Evolutionary conservation across 2,888 invertebrate genomes (phyloP).

Genomic region (Euzetes globulus): DNA sequence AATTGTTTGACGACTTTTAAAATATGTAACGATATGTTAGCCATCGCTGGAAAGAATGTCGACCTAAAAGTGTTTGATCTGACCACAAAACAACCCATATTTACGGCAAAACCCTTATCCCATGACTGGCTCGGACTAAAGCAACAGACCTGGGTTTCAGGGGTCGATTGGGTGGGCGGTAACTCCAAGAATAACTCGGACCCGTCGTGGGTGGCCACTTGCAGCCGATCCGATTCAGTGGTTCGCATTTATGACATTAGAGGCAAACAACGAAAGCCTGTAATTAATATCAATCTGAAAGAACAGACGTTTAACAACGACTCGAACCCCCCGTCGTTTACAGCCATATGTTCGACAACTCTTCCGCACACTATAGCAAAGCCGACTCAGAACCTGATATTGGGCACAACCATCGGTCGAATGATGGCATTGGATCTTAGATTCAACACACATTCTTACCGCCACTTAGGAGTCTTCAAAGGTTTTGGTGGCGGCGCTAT

Average conservation of each 20-base stretch:
- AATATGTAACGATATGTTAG: conserved; percentile 32
- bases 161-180: conserved; percentile 34
- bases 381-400: conserved; percentile 28
- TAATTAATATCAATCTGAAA: conserved; percentile 34
- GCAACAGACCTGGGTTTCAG: conserved; percentile 32
- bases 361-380: conserved; percentile 7
- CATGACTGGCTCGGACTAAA: conserved; percentile 36
- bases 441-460: conserved; percentile 30
- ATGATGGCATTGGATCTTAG: conserved; percentile 37
- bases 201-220: conserved; percentile 36
- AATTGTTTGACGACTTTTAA: conserved; percentile 35
- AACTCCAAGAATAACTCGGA: conserved; percentile 20
- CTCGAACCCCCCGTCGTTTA: conserved; percentile 36
- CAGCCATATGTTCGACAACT: conserved; percentile 33
- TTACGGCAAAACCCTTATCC: conserved; percentile 33
- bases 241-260: conserved; percentile 36
- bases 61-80: conserved; percentile 38
- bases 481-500: conserved; percentile 37
- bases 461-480: conserved; percentile 35
- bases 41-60: conserved; percentile 37
- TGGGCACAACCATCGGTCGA: conserved; percentile 37
- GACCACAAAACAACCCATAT: conserved; percentile 33
- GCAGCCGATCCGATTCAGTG: conserved; percentile 32
- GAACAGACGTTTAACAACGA: conserved; percentile 36
- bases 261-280: conserved; percentile 28